Evolutionary conservation across 2,888 invertebrate genomes (phyloP), one percentile per base, ranked within the genome.

Genomic region (Agrochola lychnidis): DNA sequence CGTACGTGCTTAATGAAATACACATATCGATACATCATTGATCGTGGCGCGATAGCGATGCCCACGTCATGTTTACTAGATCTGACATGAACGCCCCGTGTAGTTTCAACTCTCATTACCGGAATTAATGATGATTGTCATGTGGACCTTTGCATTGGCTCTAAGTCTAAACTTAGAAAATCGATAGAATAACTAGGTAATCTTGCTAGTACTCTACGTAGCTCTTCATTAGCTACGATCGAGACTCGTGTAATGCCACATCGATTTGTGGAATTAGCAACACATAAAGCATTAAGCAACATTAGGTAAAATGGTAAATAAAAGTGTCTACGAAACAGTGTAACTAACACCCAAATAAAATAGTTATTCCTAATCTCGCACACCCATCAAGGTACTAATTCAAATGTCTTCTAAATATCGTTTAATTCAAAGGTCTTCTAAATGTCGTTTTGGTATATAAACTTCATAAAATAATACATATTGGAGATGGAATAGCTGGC

Each of bases 1-100:
- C 81, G 78, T 87, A 87, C 82, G 82, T 87, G 89, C 90, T 91
- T 93, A 92, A 93, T 93, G 91, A 92, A 93, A 92, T 90, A 90
- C 92, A 91, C 90, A 92, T 93, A 90, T 92, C 94, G 93, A 94
- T 94, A 92, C 93, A 94, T 94, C 94, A 94, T 92, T 91, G 94
- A 94, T 94, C 91, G 94, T 92, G 93, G 91, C 90, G 91, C 90
- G 94, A 94, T 94, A 93, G 93, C 92, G 89, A 86, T 87, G 88
- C 89, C 84, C 89, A 87, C 90, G 93, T 94, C 94, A 94, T 94
- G 94, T 94, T 94, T 93, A 94, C 93, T 93, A 94, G 91, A 91
- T 90, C 89, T 87, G 91, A 94, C 94, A 93, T 91, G 92, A 92
- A 91, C 91, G 92, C 91, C 89, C 92, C 91, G 89, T 92, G 94